Base-by-base conservation (phyloP, 2,113 vertebrate species). In the Promerops cafer region DNA sequence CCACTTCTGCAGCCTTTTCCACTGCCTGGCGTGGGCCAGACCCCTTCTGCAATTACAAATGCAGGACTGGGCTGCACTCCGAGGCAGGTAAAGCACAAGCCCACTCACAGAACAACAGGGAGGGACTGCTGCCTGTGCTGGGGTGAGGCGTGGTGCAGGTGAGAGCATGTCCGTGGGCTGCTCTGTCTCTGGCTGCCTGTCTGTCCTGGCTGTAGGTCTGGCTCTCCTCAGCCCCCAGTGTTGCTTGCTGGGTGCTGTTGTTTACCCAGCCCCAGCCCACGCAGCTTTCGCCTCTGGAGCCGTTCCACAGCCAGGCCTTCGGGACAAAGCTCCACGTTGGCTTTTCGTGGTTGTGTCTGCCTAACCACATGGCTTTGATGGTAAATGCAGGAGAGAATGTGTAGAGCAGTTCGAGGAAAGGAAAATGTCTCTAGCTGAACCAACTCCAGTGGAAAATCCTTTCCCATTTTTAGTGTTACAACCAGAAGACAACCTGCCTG, bases 31-130 rank as follows among this genome's bases (percentile, higher is more conserved):
- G 2, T 2, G 24, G 35, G 42, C 1, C 5, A 52, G 63, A 53
- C 19, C 49, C 27, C 53, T 37, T 31, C 33, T 4, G 1, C 23
- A 56, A 65, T 23, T 4, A 30, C 27, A 20, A 8, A 17, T 5
- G 26, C 35, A 15, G 64, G 74, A 30, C 2, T 0, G 1, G 50
- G 45, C 64, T 77, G 54, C 5, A 0, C 17, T 60, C 33, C 23
- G 35, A 5, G 10, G 16, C 40, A 13, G 65, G 42, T 42, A 14
- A 53, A 83, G 19, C 56, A 8, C n/a, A 74, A 6, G 23, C 27
- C 21, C 11, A 3, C 1, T 1, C 23, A 31, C 18, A 16, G 23
- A 44, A 8, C 56, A 60, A 0, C 1, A 4, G 12, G 0, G 2
- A 39, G 50, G 54, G 16, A 5, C 22, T 11, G 44, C 53, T 82